Base-by-base conservation (phyloP, 2,888 invertebrate species). In the Eupithecia centaureata region DNA sequence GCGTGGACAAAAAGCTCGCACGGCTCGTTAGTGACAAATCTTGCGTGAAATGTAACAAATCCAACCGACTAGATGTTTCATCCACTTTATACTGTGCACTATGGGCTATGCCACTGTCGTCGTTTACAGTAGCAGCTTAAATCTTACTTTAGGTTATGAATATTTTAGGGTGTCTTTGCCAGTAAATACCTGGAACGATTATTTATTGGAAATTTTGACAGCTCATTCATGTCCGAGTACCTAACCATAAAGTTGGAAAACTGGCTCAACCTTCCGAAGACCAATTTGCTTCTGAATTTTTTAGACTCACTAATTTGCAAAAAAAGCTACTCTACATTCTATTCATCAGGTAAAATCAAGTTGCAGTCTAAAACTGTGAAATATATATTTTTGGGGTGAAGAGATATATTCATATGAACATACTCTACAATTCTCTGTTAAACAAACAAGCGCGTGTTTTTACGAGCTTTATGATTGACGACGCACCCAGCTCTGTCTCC, bases 31-130 rank as follows among this genome's bases (percentile, higher is more conserved):
- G 76, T 64, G 79, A 81, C 79, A 79, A 80, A 79, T 77, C 80
- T 80, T 80, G 87, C 85, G 88, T 88, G 85, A 89, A 87, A 87
- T 86, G 75, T 85, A 84, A 88, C 87, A 86, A 86, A 86, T 87
- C 82, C 70, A 78, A 78, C 76, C 72, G 77, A 72, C 76, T 72
- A 70, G 78, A 78, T 73, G 75, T 77, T 79, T 81, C 79, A 81
- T 77, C 77, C 72, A 75, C 72, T 69, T 77, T 76, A 72, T 74
- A 67, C 72, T 77, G 75, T 81, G 54, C 33, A 30, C 81, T 42
- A 22, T 2, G 33, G n/a, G 60, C 56, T 63, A n/a, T 57, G 51
- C 61, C 67, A 68, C 58, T 67, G 22, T 8, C 0, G n/a, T 38
- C 1, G n/a, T n/a, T 38, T 38, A 7, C 4, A 38, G n/a, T n/a